Evolutionary conservation across 2,113 vertebrate genomes (phyloP), one percentile per base, ranked within the genome.

Genomic region (Microcebus tavaratra): DNA sequence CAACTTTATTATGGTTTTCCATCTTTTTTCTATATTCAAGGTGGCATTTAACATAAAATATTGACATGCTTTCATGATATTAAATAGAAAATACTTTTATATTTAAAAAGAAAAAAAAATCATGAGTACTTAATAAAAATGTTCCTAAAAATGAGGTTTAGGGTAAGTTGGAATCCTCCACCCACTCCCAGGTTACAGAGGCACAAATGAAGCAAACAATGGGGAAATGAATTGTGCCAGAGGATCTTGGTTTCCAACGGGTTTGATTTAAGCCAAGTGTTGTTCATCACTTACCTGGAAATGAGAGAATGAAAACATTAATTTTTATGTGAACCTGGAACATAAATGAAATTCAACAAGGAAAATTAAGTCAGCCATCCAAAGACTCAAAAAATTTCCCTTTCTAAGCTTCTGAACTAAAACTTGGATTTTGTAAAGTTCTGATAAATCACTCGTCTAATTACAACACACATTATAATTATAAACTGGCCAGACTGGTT

Each of bases 1-100:
- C 78, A 83, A 94, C 48, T 94, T 86, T 86, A 82, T 89, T 91
- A 88, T 61, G n/a, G 68, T 79, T 80, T 96, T 94, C 53, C 53
- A 93, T 91, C 85, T 93, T 93, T 93, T 94, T 84, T 61, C 87
- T 86, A 36, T 75, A 86, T 85, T 91, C n/a, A 25, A 80, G 53
- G 31, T 97, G 93, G 48, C 48, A 95, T 93, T 94, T 88, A 90
- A 27, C 80, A 94, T 88, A 93, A 97, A 97, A 91, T 97, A 97
- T 70, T 87, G 70, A 92, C 61, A 90, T 6, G 17, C 48, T 83
- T 61, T 65, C 45, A 57, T 70, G 36, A 80, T 80, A 80, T 45
- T 85, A 97, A 91, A 79, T 65, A 94, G 20, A 87, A 88, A 88
- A 84, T 59, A 91, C 6, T n/a, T 97, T 97, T 81, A 45, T 27